phyloP scores from a whole-genome alignment of 2,113 vertebrate genomes.

The Ceuthmochares aereus region DNA sequence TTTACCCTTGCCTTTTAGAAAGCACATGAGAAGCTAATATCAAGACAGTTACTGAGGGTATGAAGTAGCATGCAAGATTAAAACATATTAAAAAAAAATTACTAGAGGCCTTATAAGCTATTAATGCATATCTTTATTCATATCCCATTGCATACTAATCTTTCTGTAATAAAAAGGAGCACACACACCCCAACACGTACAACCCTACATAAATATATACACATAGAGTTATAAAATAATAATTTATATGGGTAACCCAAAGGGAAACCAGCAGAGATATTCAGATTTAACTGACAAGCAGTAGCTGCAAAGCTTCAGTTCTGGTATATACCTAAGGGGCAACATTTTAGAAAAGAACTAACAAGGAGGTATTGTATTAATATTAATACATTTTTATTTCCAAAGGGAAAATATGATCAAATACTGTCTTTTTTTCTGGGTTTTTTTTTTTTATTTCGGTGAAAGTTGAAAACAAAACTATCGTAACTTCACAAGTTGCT shows the following conservation, averaged over 20 bases:
- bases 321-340: conserved; percentile 28
- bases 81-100: neutral
- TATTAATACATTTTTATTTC: conserved; percentile 59
- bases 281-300: conserved; percentile 15
- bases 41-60: neutral
- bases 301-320: neutral
- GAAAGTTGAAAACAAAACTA: neutral
- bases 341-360: conserved; percentile 48
- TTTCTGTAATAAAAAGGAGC: neutral
- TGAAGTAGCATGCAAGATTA: neutral
- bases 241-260: neutral
- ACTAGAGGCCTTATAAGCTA: neutral
- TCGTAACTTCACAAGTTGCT: neutral
- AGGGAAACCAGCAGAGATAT: neutral
- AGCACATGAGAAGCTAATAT: neutral
- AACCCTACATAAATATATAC: neutral
- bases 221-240: neutral
- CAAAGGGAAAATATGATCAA: conserved; percentile 32
- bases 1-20: neutral
- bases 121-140: neutral
- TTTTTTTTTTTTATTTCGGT: neutral
- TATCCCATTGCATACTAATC: neutral
- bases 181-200: too few species aligned
- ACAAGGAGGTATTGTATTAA: conserved; percentile 51
- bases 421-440: neutral